phyloP scores from a whole-genome alignment of 2,888 invertebrate genomes.

The Eristalis intricaria region DNA sequence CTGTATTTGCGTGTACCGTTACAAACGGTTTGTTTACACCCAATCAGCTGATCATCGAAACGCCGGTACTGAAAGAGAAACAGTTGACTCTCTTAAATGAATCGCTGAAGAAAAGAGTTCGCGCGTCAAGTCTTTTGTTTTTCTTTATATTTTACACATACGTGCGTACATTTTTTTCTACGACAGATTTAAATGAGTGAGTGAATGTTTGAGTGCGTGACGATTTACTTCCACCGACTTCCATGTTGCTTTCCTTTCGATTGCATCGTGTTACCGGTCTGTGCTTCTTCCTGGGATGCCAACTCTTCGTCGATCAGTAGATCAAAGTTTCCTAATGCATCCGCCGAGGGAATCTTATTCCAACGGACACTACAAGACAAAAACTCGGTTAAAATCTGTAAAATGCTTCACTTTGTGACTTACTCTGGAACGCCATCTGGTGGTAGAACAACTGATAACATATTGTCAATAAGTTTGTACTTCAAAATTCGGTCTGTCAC shows the following conservation, averaged over 20 bases:
- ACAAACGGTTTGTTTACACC: constrained; percentile 56
- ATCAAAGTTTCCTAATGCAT: constrained; percentile 92
- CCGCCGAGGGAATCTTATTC: constrained; percentile 90
- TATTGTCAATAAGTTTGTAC: constrained; percentile 95
- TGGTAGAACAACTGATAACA: constrained; percentile 93
- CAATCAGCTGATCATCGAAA: constrained; percentile 55
- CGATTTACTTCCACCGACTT: constrained; percentile 78
- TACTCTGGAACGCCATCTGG: constrained; percentile 94
- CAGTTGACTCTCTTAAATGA: constrained; percentile 28
- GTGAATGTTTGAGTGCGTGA: neutral
- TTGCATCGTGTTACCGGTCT: constrained; percentile 51
- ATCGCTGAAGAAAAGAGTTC: constrained; percentile 27
- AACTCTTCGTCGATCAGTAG: constrained; percentile 92
- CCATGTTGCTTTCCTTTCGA: constrained; percentile 73
- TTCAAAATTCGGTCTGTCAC: constrained; percentile 96
- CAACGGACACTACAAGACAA: constrained; percentile 85
- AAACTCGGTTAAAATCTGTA: neutral
- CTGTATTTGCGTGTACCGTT: constrained; percentile 41
- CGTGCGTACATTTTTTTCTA: neutral
- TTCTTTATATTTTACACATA: neutral
- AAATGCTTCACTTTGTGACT: constrained; percentile 78
- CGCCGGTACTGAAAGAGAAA: constrained; percentile 56
- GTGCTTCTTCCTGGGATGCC: constrained; percentile 84
- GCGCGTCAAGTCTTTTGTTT: constrained; percentile 50
- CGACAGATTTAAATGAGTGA: neutral